phyloP scores from a whole-genome alignment of 2,113 vertebrate species.

The Panthera tigris region DNA sequence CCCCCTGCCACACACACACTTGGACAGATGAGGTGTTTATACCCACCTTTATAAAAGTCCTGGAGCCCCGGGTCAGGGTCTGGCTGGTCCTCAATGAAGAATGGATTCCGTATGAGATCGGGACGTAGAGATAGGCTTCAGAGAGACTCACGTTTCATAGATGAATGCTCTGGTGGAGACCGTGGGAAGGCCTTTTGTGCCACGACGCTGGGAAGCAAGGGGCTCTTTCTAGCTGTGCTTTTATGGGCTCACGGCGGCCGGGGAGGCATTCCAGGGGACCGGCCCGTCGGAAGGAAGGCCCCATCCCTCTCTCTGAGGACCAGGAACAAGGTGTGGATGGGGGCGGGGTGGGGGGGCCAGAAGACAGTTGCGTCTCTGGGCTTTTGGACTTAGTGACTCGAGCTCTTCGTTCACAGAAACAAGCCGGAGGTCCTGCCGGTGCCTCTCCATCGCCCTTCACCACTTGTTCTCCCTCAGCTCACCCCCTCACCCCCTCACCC shows the following conservation, averaged over 20 bases:
- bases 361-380: neutral
- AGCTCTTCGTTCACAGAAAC: neutral
- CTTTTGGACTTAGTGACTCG: neutral
- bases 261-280: neutral
- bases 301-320: neutral
- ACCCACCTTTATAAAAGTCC: neutral
- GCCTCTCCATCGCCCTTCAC: neutral
- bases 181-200: neutral
- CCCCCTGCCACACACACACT: neutral
- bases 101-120: neutral
- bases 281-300: neutral
- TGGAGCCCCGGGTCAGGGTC: neutral
- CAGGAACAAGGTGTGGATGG: neutral
- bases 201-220: neutral
- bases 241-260: neutral
- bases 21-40: neutral
- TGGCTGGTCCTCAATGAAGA: neutral
- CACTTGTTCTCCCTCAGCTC: neutral
- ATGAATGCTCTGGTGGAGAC: neutral
- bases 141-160: neutral
- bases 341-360: fast-evolving
- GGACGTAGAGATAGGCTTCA: neutral
- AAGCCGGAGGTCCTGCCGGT: neutral
- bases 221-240: neutral
- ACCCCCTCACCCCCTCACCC: neutral